Evolutionary conservation across 2,113 vertebrate species (phyloP).

Genomic region (Arothron firmamentum): DNA sequence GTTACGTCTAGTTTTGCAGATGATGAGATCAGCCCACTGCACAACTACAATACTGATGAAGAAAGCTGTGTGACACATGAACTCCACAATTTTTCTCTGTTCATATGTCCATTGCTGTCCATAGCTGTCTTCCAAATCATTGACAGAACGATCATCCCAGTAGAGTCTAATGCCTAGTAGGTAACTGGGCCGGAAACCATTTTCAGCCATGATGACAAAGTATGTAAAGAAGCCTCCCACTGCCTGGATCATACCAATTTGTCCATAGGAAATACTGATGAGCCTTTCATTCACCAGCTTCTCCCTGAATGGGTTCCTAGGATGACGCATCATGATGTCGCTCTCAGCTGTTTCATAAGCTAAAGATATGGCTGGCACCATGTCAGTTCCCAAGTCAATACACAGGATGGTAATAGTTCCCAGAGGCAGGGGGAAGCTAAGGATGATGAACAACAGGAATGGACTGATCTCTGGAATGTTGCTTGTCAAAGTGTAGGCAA

Average conservation of each 20-base stretch:
- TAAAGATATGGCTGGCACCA: constrained; percentile 85
- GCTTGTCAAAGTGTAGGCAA: constrained; percentile 92
- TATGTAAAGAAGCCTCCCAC: constrained; percentile 84
- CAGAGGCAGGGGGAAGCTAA: constrained; percentile 87
- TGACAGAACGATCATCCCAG: constrained; percentile 75
- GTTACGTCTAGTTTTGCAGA: constrained; percentile 90
- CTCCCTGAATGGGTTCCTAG: constrained; percentile 75
- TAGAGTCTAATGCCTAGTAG: constrained; percentile 77
- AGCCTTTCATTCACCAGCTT: constrained; percentile 78
- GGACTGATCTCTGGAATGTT: constrained; percentile 94
- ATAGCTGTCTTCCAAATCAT: constrained; percentile 87
- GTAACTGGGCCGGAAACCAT: constrained; percentile 78
- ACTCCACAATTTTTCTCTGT: constrained; percentile 91
- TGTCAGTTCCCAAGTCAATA: constrained; percentile 91
- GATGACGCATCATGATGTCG: constrained; percentile 82
- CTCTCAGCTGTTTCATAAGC: constrained; percentile 76
- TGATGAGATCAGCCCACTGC: constrained; percentile 88
- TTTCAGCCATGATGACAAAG: constrained; percentile 86
- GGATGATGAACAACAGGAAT: constrained; percentile 89
- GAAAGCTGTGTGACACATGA: constrained; percentile 89
- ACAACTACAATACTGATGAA: constrained; percentile 90
- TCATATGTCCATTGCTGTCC: constrained; percentile 92
- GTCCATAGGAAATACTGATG: constrained; percentile 80
- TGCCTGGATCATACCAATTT: constrained; percentile 90
- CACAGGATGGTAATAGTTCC: constrained; percentile 94